Percentiles rank a stretch among this genome's conserved stretches.
These are phyloP conservation scores for Sinelater perroti DNA, from an alignment of 2,888 invertebrate genomes.

Conservation along the genomic window DNA sequence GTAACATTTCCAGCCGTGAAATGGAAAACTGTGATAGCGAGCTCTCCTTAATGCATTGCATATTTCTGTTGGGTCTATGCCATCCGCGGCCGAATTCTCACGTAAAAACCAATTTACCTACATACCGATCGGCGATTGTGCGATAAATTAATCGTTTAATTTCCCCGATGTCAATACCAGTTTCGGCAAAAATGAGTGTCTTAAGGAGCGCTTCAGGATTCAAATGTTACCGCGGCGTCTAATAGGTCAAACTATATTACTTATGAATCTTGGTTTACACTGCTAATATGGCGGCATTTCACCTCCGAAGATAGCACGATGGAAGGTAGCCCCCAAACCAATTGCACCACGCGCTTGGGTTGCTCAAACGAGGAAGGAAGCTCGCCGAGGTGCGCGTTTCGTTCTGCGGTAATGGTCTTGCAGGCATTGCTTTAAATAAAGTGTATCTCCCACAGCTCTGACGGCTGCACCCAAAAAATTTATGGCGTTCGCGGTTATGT, in stretches of 20 bases:
- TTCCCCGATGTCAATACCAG: slow-evolving; percentile 17
- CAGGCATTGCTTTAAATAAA: slow-evolving; percentile 16
- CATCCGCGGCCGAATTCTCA: slow-evolving; percentile 15
- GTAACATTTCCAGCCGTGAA: too few species aligned
- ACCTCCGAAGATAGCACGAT: background rate
- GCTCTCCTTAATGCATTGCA: too few species aligned
- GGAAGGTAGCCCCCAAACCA: too few species aligned
- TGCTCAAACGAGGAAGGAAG: too few species aligned
- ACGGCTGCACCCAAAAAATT: slow-evolving; percentile 24
- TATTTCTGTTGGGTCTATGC: too few species aligned
- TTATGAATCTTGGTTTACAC: background rate
- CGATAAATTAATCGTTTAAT: slow-evolving; percentile 24
- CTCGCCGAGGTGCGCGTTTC: background rate
- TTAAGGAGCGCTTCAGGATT: slow-evolving; percentile 6
- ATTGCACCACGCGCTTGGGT: too few species aligned
- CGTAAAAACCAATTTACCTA: slow-evolving; percentile 18
- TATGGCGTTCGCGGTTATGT: slow-evolving; percentile 25
- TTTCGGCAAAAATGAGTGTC: slow-evolving; percentile 15
- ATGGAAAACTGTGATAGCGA: too few species aligned
- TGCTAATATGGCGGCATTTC: background rate
- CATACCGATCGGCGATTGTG: slow-evolving; percentile 11
- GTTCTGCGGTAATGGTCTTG: slow-evolving; percentile 5
- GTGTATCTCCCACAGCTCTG: slow-evolving; percentile 16
- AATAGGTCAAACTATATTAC: slow-evolving; percentile 19
- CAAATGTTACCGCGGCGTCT: slow-evolving; percentile 15